Percentiles rank a stretch among this genome's conserved stretches.
Evolutionary conservation across 2,888 invertebrate species (phyloP).

Genomic region (Helicoverpa assulta): DNA sequence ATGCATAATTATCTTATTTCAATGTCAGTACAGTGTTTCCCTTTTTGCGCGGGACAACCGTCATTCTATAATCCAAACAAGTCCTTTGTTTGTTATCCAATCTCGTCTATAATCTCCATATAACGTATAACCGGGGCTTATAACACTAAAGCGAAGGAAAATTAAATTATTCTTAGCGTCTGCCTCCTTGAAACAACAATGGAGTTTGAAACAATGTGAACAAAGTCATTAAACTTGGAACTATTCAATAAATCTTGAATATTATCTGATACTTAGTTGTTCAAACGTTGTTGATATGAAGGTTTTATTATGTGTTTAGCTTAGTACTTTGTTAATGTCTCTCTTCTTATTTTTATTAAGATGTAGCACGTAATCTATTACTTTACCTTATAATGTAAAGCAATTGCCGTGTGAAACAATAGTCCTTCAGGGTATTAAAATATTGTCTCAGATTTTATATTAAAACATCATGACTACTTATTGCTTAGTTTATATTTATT

Average conservation of each 20-base stretch:
- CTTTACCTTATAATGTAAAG: too few relatives aligned
- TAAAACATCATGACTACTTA: too few relatives aligned
- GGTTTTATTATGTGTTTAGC: conserved; percentile 25
- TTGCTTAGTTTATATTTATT: too few relatives aligned
- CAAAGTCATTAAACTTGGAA: conserved; percentile 60
- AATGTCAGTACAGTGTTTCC: conserved; percentile 47
- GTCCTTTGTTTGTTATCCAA: conserved; percentile 61
- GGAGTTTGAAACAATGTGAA: conserved; percentile 62
- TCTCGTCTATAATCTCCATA: conserved; percentile 56
- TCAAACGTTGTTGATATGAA: conserved; percentile 30
- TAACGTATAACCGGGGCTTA: conserved; percentile 43
- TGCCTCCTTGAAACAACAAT: conserved; percentile 62
- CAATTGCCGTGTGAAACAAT: too few relatives aligned
- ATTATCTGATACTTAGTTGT: conserved; percentile 57
- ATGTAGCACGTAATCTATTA: too few relatives aligned
- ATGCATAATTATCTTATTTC: conserved; percentile 39
- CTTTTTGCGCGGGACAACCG: conserved; percentile 36
- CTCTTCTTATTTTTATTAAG: too few relatives aligned
- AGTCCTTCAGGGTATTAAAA: too few relatives aligned
- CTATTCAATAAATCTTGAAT: conserved; percentile 61
- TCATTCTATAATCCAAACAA: conserved; percentile 35
- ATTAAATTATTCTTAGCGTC: conserved; percentile 56
- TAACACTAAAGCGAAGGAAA: conserved; percentile 44
- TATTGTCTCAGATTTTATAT: too few relatives aligned
- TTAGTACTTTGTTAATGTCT: neutral